A percentile compares a stretch with the other conserved stretches of the same genome.
Evolutionary conservation across 1,140 invertebrate species (phyloP).

Genomic region (Drosophila kurseongensis): DNA sequence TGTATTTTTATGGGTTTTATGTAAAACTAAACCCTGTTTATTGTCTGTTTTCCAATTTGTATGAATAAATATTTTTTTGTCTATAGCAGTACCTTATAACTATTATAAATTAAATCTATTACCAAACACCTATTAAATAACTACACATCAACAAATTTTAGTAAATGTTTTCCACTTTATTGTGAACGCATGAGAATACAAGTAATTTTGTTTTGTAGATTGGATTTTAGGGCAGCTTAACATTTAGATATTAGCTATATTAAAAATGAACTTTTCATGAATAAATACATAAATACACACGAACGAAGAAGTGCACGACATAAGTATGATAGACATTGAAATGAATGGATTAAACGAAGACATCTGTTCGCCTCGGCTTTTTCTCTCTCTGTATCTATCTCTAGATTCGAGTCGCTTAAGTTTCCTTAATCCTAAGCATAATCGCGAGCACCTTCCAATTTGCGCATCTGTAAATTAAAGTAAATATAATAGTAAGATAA

Average conservation of each 20-base stretch:
- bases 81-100: too few relatives aligned
- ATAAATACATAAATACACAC: constrained; percentile 72
- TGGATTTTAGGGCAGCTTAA: constrained; percentile 67
- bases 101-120: too few relatives aligned
- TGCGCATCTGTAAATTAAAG: constrained; percentile 64
- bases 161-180: constrained; percentile 48
- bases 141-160: not conserved
- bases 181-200: constrained; percentile 42
- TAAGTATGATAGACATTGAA: constrained; percentile 49
- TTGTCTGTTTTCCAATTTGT: too few relatives aligned
- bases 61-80: too few relatives aligned
- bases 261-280: constrained; percentile 63
- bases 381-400: constrained; percentile 20
- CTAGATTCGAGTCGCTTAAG: constrained; percentile 39
- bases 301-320: constrained; percentile 50
- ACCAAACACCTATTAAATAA: not conserved
- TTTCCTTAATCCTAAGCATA: constrained; percentile 59
- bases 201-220: constrained; percentile 29
- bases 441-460: constrained; percentile 75
- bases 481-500: constrained; percentile 2
- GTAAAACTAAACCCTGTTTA: too few relatives aligned
- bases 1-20: too few relatives aligned
- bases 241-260: constrained; percentile 50
- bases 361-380: constrained; percentile 21
- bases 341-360: constrained; percentile 21